Evolutionary conservation across 35 echinoderm and acorn worm species (phyloP), one percentile per base, ranked within the genome.

Genomic region (Chiridota heheva): DNA sequence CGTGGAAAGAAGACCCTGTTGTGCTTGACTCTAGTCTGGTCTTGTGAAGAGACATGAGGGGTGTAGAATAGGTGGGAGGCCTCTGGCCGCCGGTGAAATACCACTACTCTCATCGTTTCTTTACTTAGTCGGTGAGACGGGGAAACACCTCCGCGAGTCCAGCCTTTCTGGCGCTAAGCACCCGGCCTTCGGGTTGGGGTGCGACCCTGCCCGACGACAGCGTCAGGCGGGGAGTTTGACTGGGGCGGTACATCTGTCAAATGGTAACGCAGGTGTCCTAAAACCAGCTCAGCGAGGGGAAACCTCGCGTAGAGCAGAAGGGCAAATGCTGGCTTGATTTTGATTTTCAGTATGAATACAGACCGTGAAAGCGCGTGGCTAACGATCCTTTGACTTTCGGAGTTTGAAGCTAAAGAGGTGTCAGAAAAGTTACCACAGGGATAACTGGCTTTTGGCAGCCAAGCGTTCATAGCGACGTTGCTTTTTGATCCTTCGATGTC

Each of bases 401-500:
- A 77, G 83, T 86, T 77, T 40, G 71, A 81, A 10, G 86, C 76
- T n/a, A n/a, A 88, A 81, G 86, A 68, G 86, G 86, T 88, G 86
- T 88, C 86, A 88, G 86, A 88, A 88, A 88, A 82, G 49, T 89
- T 82, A 63, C 70, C 49, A 81, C 85, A 68, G 42, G 71, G 71
- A 75, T 86, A 77, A 77, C 83, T 86, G 69, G 79, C 79, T 82
- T 82, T 69, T 77, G 69, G 84, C 84, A 60, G 84, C 84, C 84
- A 87, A 87, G 84, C 84, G 73, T 86, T 88, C 75, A 81, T 88
- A 83, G 78, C 67, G 86, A 82, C 88, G 88, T 91, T 74, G 81
- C 81, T 91, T 91, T 86, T 91, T 91, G 81, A 91, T 91, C 89
- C 89, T 91, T 91, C 89, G 89, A 86, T 91, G 89, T 86, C 89